These are phyloP conservation scores for Smithornis capensis DNA, from an alignment of 2,113 vertebrate species.

Conservation along the genomic window DNA sequence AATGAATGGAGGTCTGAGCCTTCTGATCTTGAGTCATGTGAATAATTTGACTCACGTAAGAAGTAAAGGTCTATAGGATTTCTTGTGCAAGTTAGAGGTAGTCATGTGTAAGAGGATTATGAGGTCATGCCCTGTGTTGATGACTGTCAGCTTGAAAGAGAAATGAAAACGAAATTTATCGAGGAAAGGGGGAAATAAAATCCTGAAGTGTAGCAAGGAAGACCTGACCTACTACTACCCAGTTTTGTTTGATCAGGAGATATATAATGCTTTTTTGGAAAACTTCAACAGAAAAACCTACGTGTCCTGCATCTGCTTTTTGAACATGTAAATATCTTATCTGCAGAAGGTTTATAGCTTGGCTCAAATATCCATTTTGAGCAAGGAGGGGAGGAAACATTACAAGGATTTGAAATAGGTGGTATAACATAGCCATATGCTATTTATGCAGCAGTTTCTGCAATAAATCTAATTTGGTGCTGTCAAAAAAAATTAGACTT, in stretches of 20 bases:
- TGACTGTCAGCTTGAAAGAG: not conserved
- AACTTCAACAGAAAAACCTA: slow-evolving; percentile 41
- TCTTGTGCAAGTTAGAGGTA: not conserved
- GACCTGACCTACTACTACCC: not conserved
- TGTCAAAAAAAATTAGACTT: slow-evolving; percentile 81
- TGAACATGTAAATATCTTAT: slow-evolving; percentile 53
- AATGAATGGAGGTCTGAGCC: not conserved
- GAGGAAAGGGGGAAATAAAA: not conserved
- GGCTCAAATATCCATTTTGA: slow-evolving; percentile 73
- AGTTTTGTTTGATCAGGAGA: not conserved
- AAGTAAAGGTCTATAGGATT: slow-evolving; percentile 18
- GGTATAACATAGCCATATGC: slow-evolving; percentile 80
- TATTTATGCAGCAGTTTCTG: slow-evolving; percentile 83
- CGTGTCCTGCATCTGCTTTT: slow-evolving; percentile 63
- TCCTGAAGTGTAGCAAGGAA: not conserved
- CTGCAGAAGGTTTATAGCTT: slow-evolving; percentile 72
- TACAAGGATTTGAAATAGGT: slow-evolving; percentile 78
- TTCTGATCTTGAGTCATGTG: slow-evolving; percentile 12
- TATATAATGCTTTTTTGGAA: not conserved
- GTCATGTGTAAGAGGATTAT: slow-evolving; percentile 14
- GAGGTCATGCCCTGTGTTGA: not conserved
- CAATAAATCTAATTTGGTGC: slow-evolving; percentile 82
- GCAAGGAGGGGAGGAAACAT: slow-evolving; percentile 66
- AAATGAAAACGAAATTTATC: not conserved
- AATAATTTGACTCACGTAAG: not conserved